These are phyloP conservation scores for Lophura nycthemera DNA, from an alignment of 2,113 vertebrate species.

Conservation along the genomic window DNA sequence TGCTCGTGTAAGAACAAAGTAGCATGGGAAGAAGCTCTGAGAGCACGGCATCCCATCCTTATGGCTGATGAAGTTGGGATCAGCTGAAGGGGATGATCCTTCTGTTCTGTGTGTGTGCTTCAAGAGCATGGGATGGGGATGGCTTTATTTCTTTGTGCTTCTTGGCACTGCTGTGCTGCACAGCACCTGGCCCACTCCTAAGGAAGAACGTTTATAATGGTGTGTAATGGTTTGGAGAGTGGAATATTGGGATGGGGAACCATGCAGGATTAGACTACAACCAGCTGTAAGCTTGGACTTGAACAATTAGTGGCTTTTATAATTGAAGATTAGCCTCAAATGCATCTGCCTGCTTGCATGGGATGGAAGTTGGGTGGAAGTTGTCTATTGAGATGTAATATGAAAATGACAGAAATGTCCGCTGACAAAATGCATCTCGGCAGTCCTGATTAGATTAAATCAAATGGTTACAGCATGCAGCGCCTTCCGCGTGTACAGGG, in stretches of 20 bases:
- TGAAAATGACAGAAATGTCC: conserved; percentile 39
- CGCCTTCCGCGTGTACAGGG: conserved; percentile 71
- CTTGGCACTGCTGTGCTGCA: not conserved
- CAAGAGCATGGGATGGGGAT: not conserved
- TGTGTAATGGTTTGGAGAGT: not conserved
- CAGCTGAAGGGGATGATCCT: not conserved
- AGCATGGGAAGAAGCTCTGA: not conserved
- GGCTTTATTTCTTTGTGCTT: conserved; percentile 14
- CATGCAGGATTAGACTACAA: conserved; percentile 6
- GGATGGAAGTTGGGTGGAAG: not conserved
- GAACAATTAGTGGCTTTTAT: conserved; percentile 41
- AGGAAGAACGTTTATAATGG: not conserved
- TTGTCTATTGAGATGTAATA: conserved; percentile 15
- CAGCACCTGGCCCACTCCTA: not conserved
- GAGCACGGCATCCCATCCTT: not conserved
- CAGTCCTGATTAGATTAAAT: conserved; percentile 81
- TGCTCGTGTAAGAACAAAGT: not conserved
- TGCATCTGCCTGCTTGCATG: not conserved
- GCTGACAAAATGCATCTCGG: conserved; percentile 67
- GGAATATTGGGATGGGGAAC: not conserved
- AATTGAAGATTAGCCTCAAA: conserved; percentile 28
- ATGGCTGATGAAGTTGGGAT: not conserved
- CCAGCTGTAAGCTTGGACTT: conserved; percentile 26
- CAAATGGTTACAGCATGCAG: conserved; percentile 74
- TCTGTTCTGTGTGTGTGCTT: not conserved